Base-by-base conservation (phyloP, 2,113 vertebrate genomes). In the Hystrix cristata region DNA sequence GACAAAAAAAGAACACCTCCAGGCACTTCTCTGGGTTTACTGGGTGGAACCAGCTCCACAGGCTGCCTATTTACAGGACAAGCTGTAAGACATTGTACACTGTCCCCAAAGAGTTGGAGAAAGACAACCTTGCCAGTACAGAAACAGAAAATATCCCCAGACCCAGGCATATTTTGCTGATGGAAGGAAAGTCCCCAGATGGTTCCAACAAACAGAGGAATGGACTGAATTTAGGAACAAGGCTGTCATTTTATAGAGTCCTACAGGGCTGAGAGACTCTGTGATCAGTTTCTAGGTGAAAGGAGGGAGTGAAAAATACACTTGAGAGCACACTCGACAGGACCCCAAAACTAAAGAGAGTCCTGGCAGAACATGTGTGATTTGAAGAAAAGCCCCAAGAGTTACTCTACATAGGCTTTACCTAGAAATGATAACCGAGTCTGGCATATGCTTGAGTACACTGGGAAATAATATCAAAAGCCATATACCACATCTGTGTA, bases 101-200 rank as follows among this genome's bases (percentile, higher is more conserved):
- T 12, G 71, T 59, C 53, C 72, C 92, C 91, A 48, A 55, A 64
- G 94, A 81, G 89, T 5, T 83, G 71, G 9, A 64, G 46, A 79
- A 64, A 87, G 79, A n/a, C 3, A 21, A n/a, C 62, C 76, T 46
- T 55, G 59, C 62, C 89, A 84, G 27, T 13, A 85, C 43, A 79
- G 60, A 95, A 94, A 90, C 64, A 95, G 43, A 91, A 96, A 96
- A 79, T 21, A 93, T 25, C 8, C 46, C 74, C 88, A 71, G 83
- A 93, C 72, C 38, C 74, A 2, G 62, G 72, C 18, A 53, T 51
- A 59, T 62, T 94, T 72, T 65, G 43, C 51, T 59, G 64, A 65
- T 27, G 59, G 55, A 95, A 92, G 93, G 88, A 51, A 90, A 95
- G 55, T 88, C 91, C 87, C 92, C 94, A 86, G 91, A 86, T 57